These are phyloP conservation scores for Trichonephila clavipes DNA, from an alignment of 1,140 invertebrate genomes.

Conservation along the genomic window DNA sequence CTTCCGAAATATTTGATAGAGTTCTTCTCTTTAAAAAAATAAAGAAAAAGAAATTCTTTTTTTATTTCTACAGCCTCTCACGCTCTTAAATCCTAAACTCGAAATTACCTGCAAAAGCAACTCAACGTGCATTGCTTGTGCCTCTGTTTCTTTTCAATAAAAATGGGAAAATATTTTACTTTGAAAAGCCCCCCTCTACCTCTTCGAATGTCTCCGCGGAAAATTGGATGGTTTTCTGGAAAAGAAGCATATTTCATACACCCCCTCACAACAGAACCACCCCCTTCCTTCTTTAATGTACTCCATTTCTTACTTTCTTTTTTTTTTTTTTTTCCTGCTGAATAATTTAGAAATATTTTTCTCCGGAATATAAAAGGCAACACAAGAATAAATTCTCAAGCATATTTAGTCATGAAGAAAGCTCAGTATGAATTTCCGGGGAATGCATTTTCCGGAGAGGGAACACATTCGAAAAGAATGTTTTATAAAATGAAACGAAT, in stretches of 20 bases:
- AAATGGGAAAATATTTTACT: constrained; percentile 59
- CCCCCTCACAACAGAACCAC: background rate
- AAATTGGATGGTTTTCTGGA: constrained; percentile 60
- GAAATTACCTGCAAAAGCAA: constrained; percentile 46
- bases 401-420: constrained; percentile 47
- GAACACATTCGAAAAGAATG: background rate
- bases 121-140: constrained; percentile 8
- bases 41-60: background rate
- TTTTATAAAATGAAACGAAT: background rate
- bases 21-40: background rate
- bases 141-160: constrained; percentile 42
- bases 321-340: background rate
- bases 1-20: constrained; percentile 23
- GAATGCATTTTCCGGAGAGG: background rate
- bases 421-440: background rate
- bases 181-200: background rate
- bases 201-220: constrained; percentile 37
- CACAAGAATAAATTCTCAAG: constrained; percentile 45
- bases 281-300: constrained; percentile 1
- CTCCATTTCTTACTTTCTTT: constrained; percentile 25
- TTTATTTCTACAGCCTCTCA: background rate
- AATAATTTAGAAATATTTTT: constrained; percentile 64
- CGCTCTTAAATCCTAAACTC: constrained; percentile 53
- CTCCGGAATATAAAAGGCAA: constrained; percentile 12
- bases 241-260: constrained; percentile 36